These are phyloP conservation scores for Todus mexicanus DNA, from an alignment of 2,797 vertebrate genomes.

Conservation along the genomic window DNA sequence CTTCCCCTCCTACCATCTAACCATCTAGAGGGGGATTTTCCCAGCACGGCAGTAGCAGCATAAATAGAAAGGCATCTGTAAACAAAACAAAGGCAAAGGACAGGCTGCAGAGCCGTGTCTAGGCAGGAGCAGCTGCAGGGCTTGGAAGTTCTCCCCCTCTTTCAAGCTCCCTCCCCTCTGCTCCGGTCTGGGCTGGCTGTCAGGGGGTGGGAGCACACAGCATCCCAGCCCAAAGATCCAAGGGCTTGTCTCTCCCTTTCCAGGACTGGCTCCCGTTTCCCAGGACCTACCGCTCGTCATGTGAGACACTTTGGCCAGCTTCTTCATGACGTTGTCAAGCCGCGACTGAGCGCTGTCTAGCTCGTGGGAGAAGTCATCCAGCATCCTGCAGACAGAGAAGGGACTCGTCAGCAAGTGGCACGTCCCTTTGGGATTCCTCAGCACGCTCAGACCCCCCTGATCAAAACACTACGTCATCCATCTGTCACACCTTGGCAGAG, in stretches of 20 bases:
- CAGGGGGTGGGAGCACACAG: not conserved
- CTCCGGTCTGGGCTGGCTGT: not conserved
- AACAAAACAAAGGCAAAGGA: slow-evolving; percentile 32
- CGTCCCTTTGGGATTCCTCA: not conserved
- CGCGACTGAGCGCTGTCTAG: slow-evolving; percentile 92
- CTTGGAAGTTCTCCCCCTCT: not conserved
- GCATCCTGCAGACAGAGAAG: slow-evolving; percentile 81
- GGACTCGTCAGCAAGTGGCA: not conserved
- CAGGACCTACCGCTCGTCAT: slow-evolving; percentile 93
- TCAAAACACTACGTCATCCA: not conserved
- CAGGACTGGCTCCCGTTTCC: not conserved
- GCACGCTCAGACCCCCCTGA: rapidly evolving
- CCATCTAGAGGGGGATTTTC: not conserved
- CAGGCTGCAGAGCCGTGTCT: not conserved
- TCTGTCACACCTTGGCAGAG: not conserved
- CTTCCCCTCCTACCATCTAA: not conserved
- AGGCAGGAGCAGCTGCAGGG: not conserved
- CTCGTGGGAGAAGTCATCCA: slow-evolving; percentile 95
- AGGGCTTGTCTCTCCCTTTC: not conserved
- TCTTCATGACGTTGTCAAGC: slow-evolving; percentile 98
- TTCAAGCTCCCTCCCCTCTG: not conserved
- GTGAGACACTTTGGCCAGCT: slow-evolving; percentile 96
- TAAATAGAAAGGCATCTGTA: slow-evolving; percentile 51
- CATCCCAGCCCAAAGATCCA: rapidly evolving
- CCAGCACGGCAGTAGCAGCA: not conserved